Evolutionary conservation across 2,888 invertebrate species (phyloP), one percentile per base, ranked within the genome.

Genomic region (Eurytoma californica): DNA sequence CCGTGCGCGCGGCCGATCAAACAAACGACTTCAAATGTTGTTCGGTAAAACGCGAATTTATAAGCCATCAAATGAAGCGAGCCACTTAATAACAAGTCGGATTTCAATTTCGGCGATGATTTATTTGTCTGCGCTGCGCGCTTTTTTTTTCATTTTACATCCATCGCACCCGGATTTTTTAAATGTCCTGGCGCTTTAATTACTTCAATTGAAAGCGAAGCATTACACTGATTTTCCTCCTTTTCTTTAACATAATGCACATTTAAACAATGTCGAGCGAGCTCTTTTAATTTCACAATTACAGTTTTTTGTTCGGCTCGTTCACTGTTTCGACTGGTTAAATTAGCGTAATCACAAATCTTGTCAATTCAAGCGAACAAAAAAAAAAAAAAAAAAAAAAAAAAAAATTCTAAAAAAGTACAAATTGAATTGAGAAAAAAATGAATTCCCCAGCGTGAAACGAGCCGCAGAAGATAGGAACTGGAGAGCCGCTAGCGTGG

Each of bases 21-120:
- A 66, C 65, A 65, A 77, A 77, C 51, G 55, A 77, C 66, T 58
- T 49, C 39, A 65, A 65, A 77, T 66, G 66, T 24, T 57, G 53
- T 28, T 55, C n/a, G 7, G 16, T 63, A 69, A 63, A 69, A 63
- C n/a, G 28, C 20, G 16, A 77, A 66, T 72, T 66, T 66, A 66
- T 66, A 66, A 63, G 57, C 55, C 49, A 30, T 53, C 55, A 57
- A 76, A 76, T 57, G 55, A 69, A 28, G 30, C 18, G 18, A 47
- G 55, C 28, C 47, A 58, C 30, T 57, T 70, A 65, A 77, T 39
- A 77, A 70, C 57, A 28, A 18, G 3, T n/a, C 18, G 39, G n/a
- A 51, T 76, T 69, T 76, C 47, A 57, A 63, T 76, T 76, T 69
- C 39, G 68, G n/a, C 51, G 49, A 51, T 60, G 18, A 60, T 60